phyloP scores from a whole-genome alignment of 2,113 vertebrate genomes.

The Syngnathoides biaculeatus region DNA sequence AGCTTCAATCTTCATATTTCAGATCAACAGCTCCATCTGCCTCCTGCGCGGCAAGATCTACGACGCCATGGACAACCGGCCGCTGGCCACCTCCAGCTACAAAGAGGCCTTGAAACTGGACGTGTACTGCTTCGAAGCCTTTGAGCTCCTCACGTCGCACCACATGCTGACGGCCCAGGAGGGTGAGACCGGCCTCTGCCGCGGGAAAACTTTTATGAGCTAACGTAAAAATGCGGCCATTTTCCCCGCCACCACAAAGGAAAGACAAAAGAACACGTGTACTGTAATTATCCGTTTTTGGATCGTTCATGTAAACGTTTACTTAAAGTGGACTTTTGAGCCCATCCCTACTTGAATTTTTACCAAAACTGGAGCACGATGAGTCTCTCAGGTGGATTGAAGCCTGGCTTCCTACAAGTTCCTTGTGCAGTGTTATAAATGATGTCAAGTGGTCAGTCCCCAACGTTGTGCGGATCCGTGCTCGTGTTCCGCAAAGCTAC shows the following conservation, averaged over 20 bases:
- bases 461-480: no score
- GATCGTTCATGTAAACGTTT: no score
- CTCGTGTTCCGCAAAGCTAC: no score
- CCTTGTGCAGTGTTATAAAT: no score
- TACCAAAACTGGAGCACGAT: no score
- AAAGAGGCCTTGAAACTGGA: constrained; percentile 98
- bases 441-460: no score
- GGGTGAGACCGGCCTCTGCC: constrained; percentile 72
- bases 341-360: no score
- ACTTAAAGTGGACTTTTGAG: no score
- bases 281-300: no score
- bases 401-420: not conserved
- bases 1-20: constrained; percentile 53
- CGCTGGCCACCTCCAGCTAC: constrained; percentile 94
- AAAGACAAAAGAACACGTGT: no score
- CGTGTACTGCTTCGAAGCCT: constrained; percentile 99
- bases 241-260: no score
- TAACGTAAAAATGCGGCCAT: not conserved
- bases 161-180: constrained; percentile 98
- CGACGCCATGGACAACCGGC: constrained; percentile 94
- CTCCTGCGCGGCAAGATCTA: constrained; percentile 97
- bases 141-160: constrained; percentile 96
- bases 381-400: no score
- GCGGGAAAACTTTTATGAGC: not conserved
- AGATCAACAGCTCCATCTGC: constrained; percentile 97